Conservation (phyloP, 2,113 vertebrate genomes). For the Ciconia boyciana region DNA sequence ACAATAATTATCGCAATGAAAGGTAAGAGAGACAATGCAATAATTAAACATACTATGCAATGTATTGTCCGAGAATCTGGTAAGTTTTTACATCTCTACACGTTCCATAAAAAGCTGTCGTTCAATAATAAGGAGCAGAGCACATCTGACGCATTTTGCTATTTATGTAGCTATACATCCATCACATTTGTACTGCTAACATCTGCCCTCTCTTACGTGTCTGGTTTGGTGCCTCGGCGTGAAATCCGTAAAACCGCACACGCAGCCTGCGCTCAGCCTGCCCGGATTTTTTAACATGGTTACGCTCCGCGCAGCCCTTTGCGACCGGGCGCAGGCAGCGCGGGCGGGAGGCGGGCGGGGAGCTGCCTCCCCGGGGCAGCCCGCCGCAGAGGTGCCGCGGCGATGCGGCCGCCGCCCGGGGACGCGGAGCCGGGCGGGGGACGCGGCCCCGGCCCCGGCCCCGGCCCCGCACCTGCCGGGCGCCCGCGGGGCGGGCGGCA, state of each 20-base stretch:
- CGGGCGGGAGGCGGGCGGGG: neutral
- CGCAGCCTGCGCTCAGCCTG: neutral
- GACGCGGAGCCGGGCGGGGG: no score
- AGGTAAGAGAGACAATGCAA: neutral
- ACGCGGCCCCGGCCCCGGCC: no score
- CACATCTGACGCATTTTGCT: neutral
- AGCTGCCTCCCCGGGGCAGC: neutral
- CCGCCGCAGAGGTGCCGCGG: neutral
- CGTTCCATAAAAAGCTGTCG: neutral
- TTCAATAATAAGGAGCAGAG: neutral
- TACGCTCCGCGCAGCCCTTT: rapidly evolving
- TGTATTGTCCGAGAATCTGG: neutral
- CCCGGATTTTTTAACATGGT: rapidly evolving
- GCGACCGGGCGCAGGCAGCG: neutral
- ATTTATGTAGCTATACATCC: rapidly evolving
- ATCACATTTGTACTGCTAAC: rapidly evolving
- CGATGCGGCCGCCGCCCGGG: neutral
- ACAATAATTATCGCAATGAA: neutral
- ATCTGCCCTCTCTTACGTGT: neutral
- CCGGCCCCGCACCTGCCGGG: neutral
- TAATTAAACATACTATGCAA: neutral
- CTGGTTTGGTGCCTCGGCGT: neutral
- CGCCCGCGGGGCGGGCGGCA: neutral
- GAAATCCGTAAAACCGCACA: rapidly evolving
- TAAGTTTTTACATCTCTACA: neutral